Conservation (phyloP, 2,113 vertebrate genomes). For the Phyllostomus hastatus region DNA sequence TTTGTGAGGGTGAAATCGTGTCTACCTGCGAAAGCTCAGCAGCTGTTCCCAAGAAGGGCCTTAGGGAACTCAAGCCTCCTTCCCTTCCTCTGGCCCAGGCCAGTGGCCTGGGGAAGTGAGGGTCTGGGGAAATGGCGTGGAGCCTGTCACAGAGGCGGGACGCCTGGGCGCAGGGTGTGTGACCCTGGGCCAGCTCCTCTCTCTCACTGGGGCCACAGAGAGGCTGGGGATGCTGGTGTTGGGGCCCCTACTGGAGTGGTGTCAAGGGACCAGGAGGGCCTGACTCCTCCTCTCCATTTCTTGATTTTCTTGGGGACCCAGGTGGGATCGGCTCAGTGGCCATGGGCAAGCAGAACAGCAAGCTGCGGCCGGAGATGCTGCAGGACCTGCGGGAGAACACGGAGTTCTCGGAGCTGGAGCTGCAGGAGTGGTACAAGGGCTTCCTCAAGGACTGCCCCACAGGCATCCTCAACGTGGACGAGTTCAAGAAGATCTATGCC, state of each 20-base stretch:
- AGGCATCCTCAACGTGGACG: constrained; percentile 96
- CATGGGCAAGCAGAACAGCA: constrained; percentile 99
- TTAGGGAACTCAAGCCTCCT: neutral
- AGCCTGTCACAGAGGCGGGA: neutral
- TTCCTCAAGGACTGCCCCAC: constrained; percentile 99
- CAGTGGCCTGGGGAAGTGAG: neutral
- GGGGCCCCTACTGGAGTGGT: neutral
- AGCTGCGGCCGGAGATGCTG: constrained; percentile 97
- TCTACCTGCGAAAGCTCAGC: neutral
- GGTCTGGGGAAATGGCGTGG: neutral
- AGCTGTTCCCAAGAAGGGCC: neutral
- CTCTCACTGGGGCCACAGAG: neutral
- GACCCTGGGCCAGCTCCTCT: neutral
- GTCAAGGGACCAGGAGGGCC: neutral
- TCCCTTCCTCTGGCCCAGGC: neutral
- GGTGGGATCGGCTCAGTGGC: constrained; percentile 21
- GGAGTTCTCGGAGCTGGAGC: constrained; percentile 97
- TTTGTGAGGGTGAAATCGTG: neutral
- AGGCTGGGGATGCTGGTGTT: neutral
- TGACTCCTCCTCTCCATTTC: constrained; percentile 32
- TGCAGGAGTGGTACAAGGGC: constrained; percentile 99
- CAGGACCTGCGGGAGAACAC: constrained; percentile 98
- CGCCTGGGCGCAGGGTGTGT: neutral
- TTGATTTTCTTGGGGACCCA: constrained; percentile 20
- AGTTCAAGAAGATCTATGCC: constrained; percentile 99